Evolutionary conservation across 2,888 invertebrate species (phyloP), one percentile per base, ranked within the genome.

Genomic region (Timema cristinae): DNA sequence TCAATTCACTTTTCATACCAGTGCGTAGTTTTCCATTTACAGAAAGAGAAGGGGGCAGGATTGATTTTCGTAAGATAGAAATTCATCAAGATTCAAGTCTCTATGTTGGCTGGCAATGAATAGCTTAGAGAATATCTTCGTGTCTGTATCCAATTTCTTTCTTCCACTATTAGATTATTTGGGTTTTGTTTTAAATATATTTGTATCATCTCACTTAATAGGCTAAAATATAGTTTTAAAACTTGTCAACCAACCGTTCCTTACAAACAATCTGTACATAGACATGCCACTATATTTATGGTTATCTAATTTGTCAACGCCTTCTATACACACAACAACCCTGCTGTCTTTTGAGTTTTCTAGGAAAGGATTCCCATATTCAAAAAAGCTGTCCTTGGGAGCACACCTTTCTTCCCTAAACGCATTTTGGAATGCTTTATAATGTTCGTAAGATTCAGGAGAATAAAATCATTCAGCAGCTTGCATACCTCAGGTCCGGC

Each of bases 71-170:
- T 11, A 56, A 1, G 56, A 56, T 5, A 56, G 6, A 56, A 6
- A 8, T 56, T 56, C 32, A 32, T 32, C 32, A 32, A 32, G 32
- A 32, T 32, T 32, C 32, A 32, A 2, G 32, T 32, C 7, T 59
- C 0, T 59, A n/a, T 59, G 9, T 59, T 59, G 59, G n/a, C 59
- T 59, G 59, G 15, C 59, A 59, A 59, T n/a, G 59, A n/a, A 59
- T 32, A 32, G 1, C 4, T 32, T 32, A 32, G 32, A 32, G 32
- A 32, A 32, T 59, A n/a, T 13, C 59, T n/a, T 59, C 56, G 0
- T 7, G 32, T 59, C 10, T 59, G n/a, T n/a, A n/a, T 8, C 8
- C 2, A 11, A 11, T 2, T 59, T 7, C 13, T 59, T 59, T 59
- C 59, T 59, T 0, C 13, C 6, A 59, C 15, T n/a, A n/a, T 59